Conservation (phyloP, 2,113 vertebrate species). For the Pedetes capensis region DNA sequence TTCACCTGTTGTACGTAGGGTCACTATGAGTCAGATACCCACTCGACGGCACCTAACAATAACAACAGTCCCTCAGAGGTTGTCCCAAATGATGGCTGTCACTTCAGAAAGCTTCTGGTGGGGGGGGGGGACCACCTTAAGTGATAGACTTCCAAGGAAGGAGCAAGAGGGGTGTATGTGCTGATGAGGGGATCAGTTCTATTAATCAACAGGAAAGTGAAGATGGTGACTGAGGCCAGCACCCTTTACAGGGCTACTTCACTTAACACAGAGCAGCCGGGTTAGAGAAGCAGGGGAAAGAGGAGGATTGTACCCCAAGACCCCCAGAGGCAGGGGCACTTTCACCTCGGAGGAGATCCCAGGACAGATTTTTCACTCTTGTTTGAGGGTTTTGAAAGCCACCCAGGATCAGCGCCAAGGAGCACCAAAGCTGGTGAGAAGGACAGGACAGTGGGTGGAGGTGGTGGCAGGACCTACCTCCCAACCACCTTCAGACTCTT, state of each 20-base stretch:
- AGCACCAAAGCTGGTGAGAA: background rate
- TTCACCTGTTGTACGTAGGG: no score
- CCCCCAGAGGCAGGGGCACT: rapidly evolving
- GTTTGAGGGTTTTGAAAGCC: background rate
- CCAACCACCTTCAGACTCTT: no score
- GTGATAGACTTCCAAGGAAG: background rate
- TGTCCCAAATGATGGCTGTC: background rate
- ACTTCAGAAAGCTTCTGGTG: background rate
- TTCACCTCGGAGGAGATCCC: background rate
- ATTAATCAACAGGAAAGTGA: background rate
- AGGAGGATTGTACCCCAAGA: rapidly evolving
- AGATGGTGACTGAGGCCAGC: rapidly evolving
- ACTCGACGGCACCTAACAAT: no score
- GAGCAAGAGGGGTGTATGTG: background rate
- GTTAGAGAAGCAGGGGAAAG: background rate
- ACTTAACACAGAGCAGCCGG: rapidly evolving
- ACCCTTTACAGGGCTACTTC: no score
- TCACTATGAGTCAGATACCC: no score
- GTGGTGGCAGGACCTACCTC: background rate
- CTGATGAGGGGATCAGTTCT: background rate
- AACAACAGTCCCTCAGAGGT: conserved; percentile 41
- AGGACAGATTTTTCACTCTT: background rate
- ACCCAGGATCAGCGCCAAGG: rapidly evolving
- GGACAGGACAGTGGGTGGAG: background rate
- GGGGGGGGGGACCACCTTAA: background rate